A percentile compares a stretch with the other conserved stretches of the same genome.
These are phyloP conservation scores for Halyomorpha halys DNA, from an alignment of 1,140 invertebrate genomes.

Conservation along the genomic window DNA sequence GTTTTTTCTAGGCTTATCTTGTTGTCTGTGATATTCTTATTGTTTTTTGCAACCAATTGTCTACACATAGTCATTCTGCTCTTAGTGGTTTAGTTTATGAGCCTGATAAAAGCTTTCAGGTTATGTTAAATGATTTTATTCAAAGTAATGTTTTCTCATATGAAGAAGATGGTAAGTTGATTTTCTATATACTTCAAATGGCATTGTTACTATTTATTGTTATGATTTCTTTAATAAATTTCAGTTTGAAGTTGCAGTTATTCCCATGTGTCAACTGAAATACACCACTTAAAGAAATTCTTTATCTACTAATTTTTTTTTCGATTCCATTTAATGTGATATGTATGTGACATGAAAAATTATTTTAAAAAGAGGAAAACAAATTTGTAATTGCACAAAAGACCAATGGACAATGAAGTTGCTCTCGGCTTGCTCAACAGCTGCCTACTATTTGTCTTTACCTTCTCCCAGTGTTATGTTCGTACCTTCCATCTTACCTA, in stretches of 20 bases:
- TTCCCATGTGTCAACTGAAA: not conserved
- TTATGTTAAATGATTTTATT: slow-evolving; percentile 81
- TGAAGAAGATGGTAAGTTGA: slow-evolving; percentile 58
- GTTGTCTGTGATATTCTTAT: slow-evolving; percentile 91
- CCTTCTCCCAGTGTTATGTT: too few species aligned
- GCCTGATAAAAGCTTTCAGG: slow-evolving; percentile 66
- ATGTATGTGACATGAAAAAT: too few species aligned
- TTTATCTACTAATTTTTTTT: not conserved
- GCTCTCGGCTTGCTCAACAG: too few species aligned
- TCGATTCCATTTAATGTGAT: not conserved
- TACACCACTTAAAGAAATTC: not conserved
- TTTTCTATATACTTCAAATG: not conserved
- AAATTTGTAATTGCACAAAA: too few species aligned
- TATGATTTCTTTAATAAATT: not conserved
- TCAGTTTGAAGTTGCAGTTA: not conserved
- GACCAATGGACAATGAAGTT: too few species aligned
- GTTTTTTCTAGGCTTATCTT: slow-evolving; percentile 64
- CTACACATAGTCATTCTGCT: slow-evolving; percentile 42
- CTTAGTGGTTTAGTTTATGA: slow-evolving; percentile 68
- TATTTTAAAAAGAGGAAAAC: too few species aligned
- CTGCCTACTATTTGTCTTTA: too few species aligned
- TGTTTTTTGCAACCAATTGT: slow-evolving; percentile 84
- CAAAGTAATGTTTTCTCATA: slow-evolving; percentile 88
- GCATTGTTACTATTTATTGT: not conserved
- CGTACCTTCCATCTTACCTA: too few species aligned